phyloP scores from a whole-genome alignment of 2,113 vertebrate species.

The Sorex araneus region DNA sequence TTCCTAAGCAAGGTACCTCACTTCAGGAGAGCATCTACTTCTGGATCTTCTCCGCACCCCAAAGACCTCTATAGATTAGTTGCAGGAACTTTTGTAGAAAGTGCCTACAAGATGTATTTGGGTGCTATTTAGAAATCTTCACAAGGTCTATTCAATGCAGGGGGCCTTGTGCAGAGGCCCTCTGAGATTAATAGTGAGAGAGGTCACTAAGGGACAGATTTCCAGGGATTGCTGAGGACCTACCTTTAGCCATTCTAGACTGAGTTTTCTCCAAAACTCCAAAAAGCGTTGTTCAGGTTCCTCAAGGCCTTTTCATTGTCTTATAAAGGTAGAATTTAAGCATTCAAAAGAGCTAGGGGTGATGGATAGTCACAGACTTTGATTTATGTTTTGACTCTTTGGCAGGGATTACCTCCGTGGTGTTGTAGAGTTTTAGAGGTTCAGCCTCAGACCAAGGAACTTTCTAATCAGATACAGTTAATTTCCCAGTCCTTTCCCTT shows the following conservation, averaged over 20 bases:
- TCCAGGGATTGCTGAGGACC: neutral
- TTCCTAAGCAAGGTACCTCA: neutral
- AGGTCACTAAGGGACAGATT: neutral
- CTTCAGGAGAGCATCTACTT: neutral
- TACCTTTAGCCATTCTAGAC: neutral
- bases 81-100: neutral
- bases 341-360: neutral
- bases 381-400: neutral
- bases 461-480: neutral
- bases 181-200: neutral
- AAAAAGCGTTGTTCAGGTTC: neutral
- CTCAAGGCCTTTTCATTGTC: neutral
- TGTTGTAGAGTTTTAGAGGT: neutral
- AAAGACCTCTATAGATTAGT: neutral
- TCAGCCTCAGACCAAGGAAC: neutral
- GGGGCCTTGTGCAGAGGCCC: neutral
- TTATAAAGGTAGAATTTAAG: neutral
- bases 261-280: neutral
- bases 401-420: neutral
- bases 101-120: too few species aligned
- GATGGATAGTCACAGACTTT: neutral
- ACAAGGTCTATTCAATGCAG: neutral
- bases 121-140: conserved; percentile 37
- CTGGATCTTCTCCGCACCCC: neutral
- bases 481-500: neutral